Conservation (phyloP, 2,113 vertebrate genomes). For the Miniopterus natalensis region DNA sequence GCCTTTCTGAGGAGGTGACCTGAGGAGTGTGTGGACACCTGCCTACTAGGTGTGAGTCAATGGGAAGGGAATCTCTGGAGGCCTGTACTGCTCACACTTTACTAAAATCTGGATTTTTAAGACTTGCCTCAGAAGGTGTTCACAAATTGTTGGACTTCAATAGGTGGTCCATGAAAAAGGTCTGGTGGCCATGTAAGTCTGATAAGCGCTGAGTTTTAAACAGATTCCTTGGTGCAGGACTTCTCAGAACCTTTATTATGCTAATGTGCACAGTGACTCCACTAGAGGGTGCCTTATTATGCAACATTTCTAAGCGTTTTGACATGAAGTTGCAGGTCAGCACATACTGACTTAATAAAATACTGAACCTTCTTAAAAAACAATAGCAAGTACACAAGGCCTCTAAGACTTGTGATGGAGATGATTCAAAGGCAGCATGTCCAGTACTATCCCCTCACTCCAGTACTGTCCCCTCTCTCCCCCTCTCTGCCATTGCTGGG, state of each 20-base stretch:
- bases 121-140: neutral
- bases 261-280: neutral
- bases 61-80: neutral
- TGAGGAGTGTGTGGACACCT: rapidly evolving
- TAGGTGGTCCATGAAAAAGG: neutral
- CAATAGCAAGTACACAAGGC: too few relatives aligned
- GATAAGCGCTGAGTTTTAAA: neutral
- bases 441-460: too few relatives aligned
- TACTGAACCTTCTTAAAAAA: neutral
- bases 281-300: slow-evolving; percentile 26
- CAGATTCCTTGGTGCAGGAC: neutral
- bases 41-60: neutral
- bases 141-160: neutral
- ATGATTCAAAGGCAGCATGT: neutral
- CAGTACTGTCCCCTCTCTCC: too few relatives aligned
- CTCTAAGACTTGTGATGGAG: neutral
- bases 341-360: neutral
- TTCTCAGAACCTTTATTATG: slow-evolving; percentile 8
- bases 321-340: neutral
- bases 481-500: neutral
- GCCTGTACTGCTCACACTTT: rapidly evolving
- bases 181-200: neutral
- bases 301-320: neutral
- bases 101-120: neutral
- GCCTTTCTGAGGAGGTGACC: neutral